A percentile compares a stretch with the other conserved stretches of the same genome.
These are phyloP conservation scores for Mesorhabditis belari DNA, from an alignment of 2,888 invertebrate genomes.

Conservation along the genomic window DNA sequence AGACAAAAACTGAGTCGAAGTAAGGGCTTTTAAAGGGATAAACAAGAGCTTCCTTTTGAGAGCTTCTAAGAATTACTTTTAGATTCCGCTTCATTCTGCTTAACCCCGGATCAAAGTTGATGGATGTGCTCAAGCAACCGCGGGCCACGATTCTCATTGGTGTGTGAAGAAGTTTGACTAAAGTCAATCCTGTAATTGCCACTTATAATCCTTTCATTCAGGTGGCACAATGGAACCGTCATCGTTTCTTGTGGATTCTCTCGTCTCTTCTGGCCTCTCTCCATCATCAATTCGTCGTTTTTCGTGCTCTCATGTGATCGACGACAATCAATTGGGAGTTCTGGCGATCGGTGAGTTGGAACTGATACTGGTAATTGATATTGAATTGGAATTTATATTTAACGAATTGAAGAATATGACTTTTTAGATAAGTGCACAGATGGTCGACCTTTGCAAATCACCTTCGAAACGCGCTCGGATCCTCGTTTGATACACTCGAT, in stretches of 20 bases:
- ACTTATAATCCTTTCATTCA: background rate
- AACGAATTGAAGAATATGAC: background rate
- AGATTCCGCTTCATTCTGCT: slow-evolving; percentile 40
- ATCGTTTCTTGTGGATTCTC: slow-evolving; percentile 68
- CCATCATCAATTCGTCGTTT: slow-evolving; percentile 16
- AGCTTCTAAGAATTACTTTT: background rate
- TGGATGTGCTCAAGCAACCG: slow-evolving; percentile 66
- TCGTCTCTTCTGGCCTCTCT: background rate
- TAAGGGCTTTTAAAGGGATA: slow-evolving; percentile 3
- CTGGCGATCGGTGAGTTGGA: slow-evolving; percentile 24
- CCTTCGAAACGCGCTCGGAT: slow-evolving; percentile 17
- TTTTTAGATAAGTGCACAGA: slow-evolving; percentile 17
- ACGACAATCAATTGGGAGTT: slow-evolving; percentile 34
- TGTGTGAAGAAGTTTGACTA: background rate
- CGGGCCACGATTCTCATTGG: slow-evolving; percentile 79
- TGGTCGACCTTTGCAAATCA: slow-evolving; percentile 18
- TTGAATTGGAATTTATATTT: too few species aligned
- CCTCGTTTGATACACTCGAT: background rate
- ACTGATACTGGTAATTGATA: too few species aligned
- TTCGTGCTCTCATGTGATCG: slow-evolving; percentile 73
- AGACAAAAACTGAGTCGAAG: slow-evolving; percentile 10
- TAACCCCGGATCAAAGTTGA: slow-evolving; percentile 72
- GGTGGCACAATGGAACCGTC: slow-evolving; percentile 91
- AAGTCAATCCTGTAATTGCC: too few species aligned
- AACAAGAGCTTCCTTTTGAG: background rate